A percentile compares a stretch with the other conserved stretches of the same genome.
These are phyloP conservation scores for Champsocephalus gunnari DNA, from an alignment of 2,797 vertebrate genomes.

Conservation along the genomic window DNA sequence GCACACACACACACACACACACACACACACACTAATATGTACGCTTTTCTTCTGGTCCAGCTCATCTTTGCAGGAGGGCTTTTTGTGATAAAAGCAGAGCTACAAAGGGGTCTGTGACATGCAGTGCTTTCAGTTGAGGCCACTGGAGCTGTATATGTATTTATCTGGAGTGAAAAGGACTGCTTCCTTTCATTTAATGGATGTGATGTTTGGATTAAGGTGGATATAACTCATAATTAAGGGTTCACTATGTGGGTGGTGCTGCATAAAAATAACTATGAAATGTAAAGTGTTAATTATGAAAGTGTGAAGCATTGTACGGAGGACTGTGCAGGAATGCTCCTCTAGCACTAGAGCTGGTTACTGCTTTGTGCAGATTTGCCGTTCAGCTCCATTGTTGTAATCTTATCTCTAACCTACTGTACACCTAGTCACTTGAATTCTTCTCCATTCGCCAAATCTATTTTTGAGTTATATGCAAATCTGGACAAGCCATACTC, in stretches of 20 bases:
- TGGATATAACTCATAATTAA: constrained; percentile 19
- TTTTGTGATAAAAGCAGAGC: constrained; percentile 52
- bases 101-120: constrained; percentile 39
- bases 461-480: background rate
- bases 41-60: constrained; percentile 58
- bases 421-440: background rate
- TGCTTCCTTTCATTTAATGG: constrained; percentile 27
- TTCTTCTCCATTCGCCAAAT: background rate
- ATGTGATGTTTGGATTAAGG: constrained; percentile 48
- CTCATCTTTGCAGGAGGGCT: constrained; percentile 51
- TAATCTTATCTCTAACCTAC: background rate
- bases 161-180: constrained; percentile 35
- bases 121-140: constrained; percentile 37
- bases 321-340: background rate
- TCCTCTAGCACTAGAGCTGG: constrained; percentile 12
- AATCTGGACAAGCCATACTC: background rate
- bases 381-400: background rate
- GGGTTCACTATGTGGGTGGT: constrained; percentile 43
- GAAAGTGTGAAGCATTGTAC: constrained; percentile 33
- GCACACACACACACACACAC: constrained; percentile 41
- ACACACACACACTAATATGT: constrained; percentile 42
- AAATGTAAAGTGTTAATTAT: constrained; percentile 45
- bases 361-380: background rate
- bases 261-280: constrained; percentile 23
- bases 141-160: constrained; percentile 41